Evolutionary conservation across 2,888 invertebrate genomes (phyloP), one percentile per base, ranked within the genome.

Genomic region (Ceratothoa steindachneri): DNA sequence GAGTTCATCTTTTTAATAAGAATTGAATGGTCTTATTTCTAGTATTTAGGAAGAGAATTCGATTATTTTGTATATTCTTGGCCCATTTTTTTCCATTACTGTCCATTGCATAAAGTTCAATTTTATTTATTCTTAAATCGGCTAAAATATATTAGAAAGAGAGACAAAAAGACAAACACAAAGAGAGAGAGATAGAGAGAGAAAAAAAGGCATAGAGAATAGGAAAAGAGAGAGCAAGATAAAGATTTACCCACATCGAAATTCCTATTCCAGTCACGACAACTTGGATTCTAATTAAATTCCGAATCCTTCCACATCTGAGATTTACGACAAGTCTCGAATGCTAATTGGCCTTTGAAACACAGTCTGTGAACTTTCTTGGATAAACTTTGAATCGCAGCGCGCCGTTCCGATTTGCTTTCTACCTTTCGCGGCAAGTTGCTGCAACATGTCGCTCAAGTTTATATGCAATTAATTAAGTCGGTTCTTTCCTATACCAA

Each of bases 181-280:
- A 3, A 60, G 60, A 60, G 60, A 60, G 60, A 60, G 60, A 60
- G 60, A 60, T n/a, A 60, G 60, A 60, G 60, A 60, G 60, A 60
- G 60, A 60, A 24, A 60, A 24, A 60, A 24, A 60, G 60, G 24
- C n/a, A 22, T n/a, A 60, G n/a, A 60, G 24, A 15, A 15, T 41
- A 41, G 41, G 5, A 41, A 41, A 41, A 60, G n/a, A 60, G 24
- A 41, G 41, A 41, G 41, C 15, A 41, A 41, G 5, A 41, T 9
- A 41, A 41, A 15, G 15, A 41, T 41, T 9, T 41, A 41, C 15
- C 5, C 15, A 41, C 15, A 41, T 41, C n/a, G n/a, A n/a, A 41
- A 41, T 60, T 60, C 60, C 19, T 24, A 60, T 60, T 60, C 60
- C 1, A 2, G 60, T 22, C 60, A 60, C 60, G 60, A 24, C 22